phyloP scores from a whole-genome alignment of 1,140 invertebrate genomes.

The Amphibalanus amphitrite region DNA sequence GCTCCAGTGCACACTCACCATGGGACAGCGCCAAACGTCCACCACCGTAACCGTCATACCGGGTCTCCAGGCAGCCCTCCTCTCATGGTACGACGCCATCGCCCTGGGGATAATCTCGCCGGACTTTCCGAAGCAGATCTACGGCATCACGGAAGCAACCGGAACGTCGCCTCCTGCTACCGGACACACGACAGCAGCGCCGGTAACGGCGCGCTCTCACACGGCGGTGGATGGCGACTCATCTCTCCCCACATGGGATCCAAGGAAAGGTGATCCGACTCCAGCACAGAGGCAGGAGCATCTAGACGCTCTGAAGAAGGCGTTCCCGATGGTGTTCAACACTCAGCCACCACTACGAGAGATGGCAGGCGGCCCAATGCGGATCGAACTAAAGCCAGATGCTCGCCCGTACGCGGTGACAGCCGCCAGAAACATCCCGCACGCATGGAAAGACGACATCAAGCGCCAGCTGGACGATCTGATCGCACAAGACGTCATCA shows the following conservation, averaged over 20 bases:
- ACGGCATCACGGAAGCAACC: not conserved
- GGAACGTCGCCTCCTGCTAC: too few relatives aligned
- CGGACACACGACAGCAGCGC: too few relatives aligned
- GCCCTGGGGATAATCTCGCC: not conserved
- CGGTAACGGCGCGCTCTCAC: too few relatives aligned
- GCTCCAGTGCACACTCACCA: not conserved
- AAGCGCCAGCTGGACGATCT: not conserved
- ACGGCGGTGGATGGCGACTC: too few relatives aligned
- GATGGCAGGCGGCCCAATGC: slow-evolving; percentile 9
- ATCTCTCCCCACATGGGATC: not conserved
- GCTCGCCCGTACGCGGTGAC: slow-evolving; percentile 7
- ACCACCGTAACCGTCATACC: not conserved
- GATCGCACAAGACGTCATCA: not conserved
- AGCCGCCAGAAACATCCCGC: slow-evolving; percentile 9
- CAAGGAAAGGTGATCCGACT: not conserved
- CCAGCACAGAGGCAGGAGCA: not conserved
- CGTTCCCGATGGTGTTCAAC: not conserved
- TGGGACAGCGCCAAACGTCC: not conserved
- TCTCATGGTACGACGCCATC: slow-evolving; percentile 7
- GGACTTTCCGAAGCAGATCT: slow-evolving; percentile 4
- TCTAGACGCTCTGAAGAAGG: not conserved
- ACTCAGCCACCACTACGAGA: not conserved
- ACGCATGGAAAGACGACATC: not conserved
- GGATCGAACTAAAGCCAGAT: slow-evolving; percentile 10
- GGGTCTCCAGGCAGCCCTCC: not conserved